These are phyloP conservation scores for Poeciliopsis occidentalis DNA, from an alignment of 2,113 vertebrate genomes.

Conservation along the genomic window DNA sequence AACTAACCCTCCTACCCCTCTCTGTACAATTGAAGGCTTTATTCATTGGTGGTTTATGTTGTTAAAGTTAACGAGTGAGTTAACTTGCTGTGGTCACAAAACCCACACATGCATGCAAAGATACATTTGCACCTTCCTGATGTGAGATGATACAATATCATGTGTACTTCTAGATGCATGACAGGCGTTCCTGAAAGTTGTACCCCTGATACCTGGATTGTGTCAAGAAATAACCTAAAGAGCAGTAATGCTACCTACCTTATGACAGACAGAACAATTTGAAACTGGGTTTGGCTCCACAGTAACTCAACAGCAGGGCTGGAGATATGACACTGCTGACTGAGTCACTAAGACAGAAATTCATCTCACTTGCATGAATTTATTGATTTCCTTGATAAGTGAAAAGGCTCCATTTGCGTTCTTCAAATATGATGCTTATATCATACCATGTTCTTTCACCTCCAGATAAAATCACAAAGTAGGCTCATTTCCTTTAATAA, in stretches of 20 bases:
- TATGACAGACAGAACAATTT: slow-evolving; percentile 39
- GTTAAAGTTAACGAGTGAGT: slow-evolving; percentile 63
- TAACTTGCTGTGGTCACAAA: slow-evolving; percentile 63
- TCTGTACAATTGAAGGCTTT: slow-evolving; percentile 29
- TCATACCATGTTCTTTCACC: no score
- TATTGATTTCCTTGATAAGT: no score
- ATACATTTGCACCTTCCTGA: slow-evolving; percentile 7
- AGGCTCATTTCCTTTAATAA: no score
- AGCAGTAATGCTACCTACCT: slow-evolving; percentile 55
- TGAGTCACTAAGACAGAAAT: slow-evolving; percentile 38
- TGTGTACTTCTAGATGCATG: slow-evolving; percentile 33
- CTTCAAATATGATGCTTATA: no score
- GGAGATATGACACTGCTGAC: slow-evolving; percentile 52
- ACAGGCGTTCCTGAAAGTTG: slow-evolving; percentile 58
- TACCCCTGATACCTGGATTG: slow-evolving; percentile 47
- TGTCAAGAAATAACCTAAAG: slow-evolving; percentile 17
- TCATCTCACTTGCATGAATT: not conserved
- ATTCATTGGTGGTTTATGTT: slow-evolving; percentile 52
- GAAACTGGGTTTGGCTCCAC: slow-evolving; percentile 37
- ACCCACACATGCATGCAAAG: slow-evolving; percentile 25
- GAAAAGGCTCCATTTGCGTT: no score
- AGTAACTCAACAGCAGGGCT: slow-evolving; percentile 54
- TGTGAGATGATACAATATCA: slow-evolving; percentile 45
- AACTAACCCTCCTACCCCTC: not conserved
- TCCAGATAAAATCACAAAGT: no score